phyloP scores from a whole-genome alignment of 2,888 invertebrate genomes.

The Machimus atricapillus region DNA sequence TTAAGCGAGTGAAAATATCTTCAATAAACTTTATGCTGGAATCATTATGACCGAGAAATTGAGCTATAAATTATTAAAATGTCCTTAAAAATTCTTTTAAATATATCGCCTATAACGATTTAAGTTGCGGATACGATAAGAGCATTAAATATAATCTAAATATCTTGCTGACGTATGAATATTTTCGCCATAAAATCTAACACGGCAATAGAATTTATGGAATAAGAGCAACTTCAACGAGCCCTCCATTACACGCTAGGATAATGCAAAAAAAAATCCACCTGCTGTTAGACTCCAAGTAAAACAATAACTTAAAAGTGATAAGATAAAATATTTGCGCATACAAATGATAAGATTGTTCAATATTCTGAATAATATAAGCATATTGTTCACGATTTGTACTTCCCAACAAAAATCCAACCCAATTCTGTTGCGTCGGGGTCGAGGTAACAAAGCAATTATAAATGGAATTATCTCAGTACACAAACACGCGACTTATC shows the following conservation, averaged over 20 bases:
- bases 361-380: not conserved
- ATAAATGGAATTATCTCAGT: not conserved
- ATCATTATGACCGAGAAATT: not conserved
- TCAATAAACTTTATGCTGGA: not conserved
- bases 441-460: not conserved
- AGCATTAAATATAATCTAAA: not conserved
- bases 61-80: not conserved
- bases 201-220: not conserved
- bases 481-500: not conserved
- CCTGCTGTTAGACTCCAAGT: not conserved
- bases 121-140: not conserved
- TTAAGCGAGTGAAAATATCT: no score
- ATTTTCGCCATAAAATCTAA: not conserved
- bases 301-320: not conserved
- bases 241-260: not conserved
- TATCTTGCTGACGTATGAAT: not conserved
- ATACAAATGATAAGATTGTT: not conserved
- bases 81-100: not conserved
- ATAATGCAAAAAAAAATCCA: not conserved
- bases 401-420: not conserved
- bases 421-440: not conserved
- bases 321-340: not conserved
- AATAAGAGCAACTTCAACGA: not conserved
- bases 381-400: not conserved
- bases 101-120: not conserved